Evolutionary conservation across 2,888 invertebrate species (phyloP), one percentile per base, ranked within the genome.

Genomic region (Epirrhoe alternata): DNA sequence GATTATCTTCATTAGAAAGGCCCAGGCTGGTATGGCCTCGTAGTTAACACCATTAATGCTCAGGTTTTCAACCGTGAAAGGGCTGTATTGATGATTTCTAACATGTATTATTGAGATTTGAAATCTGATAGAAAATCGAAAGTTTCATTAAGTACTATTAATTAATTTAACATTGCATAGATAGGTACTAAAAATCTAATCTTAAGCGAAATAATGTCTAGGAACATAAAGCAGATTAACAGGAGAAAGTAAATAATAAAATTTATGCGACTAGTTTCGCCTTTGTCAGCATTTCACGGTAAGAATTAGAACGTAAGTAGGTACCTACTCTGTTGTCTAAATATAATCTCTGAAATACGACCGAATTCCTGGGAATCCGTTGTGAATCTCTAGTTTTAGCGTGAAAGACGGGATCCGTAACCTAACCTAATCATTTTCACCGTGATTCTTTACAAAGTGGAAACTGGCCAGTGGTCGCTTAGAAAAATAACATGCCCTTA

Each of bases 31-130:
- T 76, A 77, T 81, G 83, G 81, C 79, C 81, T 83, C 79, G 82
- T 86, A 88, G 86, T 91, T 89, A 87, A 84, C 77, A 78, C 82
- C 85, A 88, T 91, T 89, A 92, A 83, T 81, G 77, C 73, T 81
- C 77, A 75, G 77, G 80, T 81, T 81, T 78, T 79, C 82, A 79
- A 83, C 79, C 83, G 82, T 84, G 85, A 86, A 88, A 86, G 83
- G 84, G 86, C 83, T 62, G 33, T 60, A 65, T 50, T 45, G 31
- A 31, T 45, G 31, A 42, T 38, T 59, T 71, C 68, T 68, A 79
- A 75, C 73, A 75, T 75, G 3, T 42, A 42, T 71, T 70, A 68
- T 56, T 73, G 71, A 58, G 7, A 71, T 69, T 77, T 72, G 70
- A 69, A 73, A 77, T 75, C 67, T 64, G 71, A 77, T 69, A 67